These are phyloP conservation scores for Sycophila texana DNA, from an alignment of 2,888 invertebrate genomes.

Conservation along the genomic window DNA sequence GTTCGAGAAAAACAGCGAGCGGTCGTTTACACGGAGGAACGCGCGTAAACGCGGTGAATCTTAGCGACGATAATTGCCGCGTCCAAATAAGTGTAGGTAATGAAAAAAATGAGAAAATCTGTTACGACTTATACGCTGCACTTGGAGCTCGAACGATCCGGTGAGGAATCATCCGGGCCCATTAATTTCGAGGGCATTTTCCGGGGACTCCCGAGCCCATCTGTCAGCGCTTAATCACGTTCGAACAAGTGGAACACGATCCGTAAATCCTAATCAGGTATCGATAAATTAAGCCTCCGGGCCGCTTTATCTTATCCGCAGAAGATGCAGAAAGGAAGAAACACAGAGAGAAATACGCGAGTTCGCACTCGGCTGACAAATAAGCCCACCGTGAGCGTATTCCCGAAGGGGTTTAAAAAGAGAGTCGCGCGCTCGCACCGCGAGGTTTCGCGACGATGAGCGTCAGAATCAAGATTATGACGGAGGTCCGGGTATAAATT, in stretches of 20 bases:
- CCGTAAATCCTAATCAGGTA: constrained; percentile 57
- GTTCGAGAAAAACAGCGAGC: constrained; percentile 18
- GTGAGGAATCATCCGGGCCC: constrained; percentile 43
- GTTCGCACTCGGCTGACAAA: constrained; percentile 66
- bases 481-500: constrained; percentile 72
- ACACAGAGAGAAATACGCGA: constrained; percentile 18
- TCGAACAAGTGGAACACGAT: constrained; percentile 47
- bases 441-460: constrained; percentile 64
- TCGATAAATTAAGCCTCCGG: constrained; percentile 56
- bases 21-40: no score
- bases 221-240: constrained; percentile 51
- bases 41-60: not conserved
- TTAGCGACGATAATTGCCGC: not conserved
- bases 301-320: constrained; percentile 42
- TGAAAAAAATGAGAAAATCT: no score
- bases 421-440: constrained; percentile 8
- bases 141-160: not conserved
- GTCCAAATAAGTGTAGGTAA: not conserved
- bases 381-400: constrained; percentile 70
- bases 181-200: constrained; percentile 37
- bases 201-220: not conserved
- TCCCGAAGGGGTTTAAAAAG: constrained; percentile 47
- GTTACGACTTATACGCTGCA: not conserved
- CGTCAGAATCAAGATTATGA: constrained; percentile 75
- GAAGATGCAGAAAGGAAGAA: constrained; percentile 35